Evolutionary conservation across 2,888 invertebrate genomes (phyloP), one percentile per base, ranked within the genome.

Genomic region (Nemoura dubitans): DNA sequence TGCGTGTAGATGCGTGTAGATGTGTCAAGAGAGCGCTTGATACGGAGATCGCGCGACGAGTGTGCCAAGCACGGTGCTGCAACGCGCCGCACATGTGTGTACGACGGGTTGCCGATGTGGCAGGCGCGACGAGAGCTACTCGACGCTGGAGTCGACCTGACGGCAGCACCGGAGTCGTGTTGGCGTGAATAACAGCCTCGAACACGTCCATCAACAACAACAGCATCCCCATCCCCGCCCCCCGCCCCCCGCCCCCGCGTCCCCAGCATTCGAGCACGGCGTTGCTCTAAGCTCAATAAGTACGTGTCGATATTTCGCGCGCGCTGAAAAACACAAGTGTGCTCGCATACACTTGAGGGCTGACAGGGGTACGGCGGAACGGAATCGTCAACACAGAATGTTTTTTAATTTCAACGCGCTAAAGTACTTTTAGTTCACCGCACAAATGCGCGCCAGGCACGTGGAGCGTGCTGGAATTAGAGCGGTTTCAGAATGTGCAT

Each of bases 161-260:
- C 76, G 21, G 21, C 21, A 76, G 76, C 36, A 10, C 3, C 5
- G 5, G 36, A 36, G 5, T 3, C 36, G 36, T 6, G 10, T 3
- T 36, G 3, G 25, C 76, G 76, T 76, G 76, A 76, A 10, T 76
- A 76, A 76, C 25, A 7, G 7, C 25, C 7, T 3, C 78, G 27
- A 6, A 27, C 78, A 78, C 28, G 78, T 78, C 78, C 78, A 28
- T 78, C 78, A 78, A 28, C 78, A 78, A 78, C 78, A 78, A 78
- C 25, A 3, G 27, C 28, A 1, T 78, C 28, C n/a, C 5, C 36
- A 3, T 10, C 10, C 26, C 78, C 26, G n/a, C n/a, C n/a, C n/a
- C n/a, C n/a, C n/a, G n/a, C n/a, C n/a, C n/a, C n/a, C n/a, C n/a
- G n/a, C n/a, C n/a, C n/a, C n/a, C n/a, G n/a, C n/a, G n/a, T n/a